Percentiles rank a stretch among this genome's conserved stretches.
phyloP scores from a whole-genome alignment of 2,888 invertebrate genomes.

The Platypus cylindrus region DNA sequence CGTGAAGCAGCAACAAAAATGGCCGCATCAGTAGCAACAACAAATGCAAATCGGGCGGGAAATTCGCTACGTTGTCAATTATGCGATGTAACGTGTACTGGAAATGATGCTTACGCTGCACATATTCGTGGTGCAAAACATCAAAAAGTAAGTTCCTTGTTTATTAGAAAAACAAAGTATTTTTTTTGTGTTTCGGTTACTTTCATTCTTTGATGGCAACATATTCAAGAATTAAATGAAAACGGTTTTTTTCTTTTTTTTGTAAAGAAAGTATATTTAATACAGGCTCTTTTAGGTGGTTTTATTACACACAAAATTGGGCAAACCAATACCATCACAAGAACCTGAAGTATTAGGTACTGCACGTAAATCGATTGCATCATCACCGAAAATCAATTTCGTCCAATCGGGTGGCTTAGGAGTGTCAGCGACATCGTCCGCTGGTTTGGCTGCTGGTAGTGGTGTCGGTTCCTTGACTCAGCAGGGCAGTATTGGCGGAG shows the following conservation, averaged over 20 bases:
- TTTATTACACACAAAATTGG: slow-evolving; percentile 90
- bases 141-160: slow-evolving; percentile 66
- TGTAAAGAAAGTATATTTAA: slow-evolving; percentile 1
- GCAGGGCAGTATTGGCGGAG: too few relatives aligned
- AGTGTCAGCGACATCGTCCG: too few relatives aligned
- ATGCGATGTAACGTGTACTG: slow-evolving; percentile 97
- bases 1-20: slow-evolving; percentile 80
- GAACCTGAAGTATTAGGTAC: slow-evolving; percentile 78
- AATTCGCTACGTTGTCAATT: slow-evolving; percentile 84
- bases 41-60: slow-evolving; percentile 48
- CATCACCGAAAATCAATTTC: slow-evolving; percentile 73
- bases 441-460: too few relatives aligned
- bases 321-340: slow-evolving; percentile 92
- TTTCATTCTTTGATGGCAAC: too few relatives aligned
- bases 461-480: too few relatives aligned
- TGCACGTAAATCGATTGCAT: slow-evolving; percentile 40
- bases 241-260: background rate
- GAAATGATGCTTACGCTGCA: slow-evolving; percentile 95
- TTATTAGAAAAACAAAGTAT: too few relatives aligned
- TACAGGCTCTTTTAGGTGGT: slow-evolving; percentile 35
- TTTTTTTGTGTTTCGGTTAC: too few relatives aligned
- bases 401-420: slow-evolving; percentile 65
- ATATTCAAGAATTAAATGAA: slow-evolving; percentile 1
- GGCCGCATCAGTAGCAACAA: slow-evolving; percentile 49
- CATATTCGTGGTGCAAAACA: slow-evolving; percentile 97